Evolutionary conservation across 2,797 vertebrate species (phyloP), one percentile per base, ranked within the genome.

Genomic region (Microtus agrestis): DNA sequence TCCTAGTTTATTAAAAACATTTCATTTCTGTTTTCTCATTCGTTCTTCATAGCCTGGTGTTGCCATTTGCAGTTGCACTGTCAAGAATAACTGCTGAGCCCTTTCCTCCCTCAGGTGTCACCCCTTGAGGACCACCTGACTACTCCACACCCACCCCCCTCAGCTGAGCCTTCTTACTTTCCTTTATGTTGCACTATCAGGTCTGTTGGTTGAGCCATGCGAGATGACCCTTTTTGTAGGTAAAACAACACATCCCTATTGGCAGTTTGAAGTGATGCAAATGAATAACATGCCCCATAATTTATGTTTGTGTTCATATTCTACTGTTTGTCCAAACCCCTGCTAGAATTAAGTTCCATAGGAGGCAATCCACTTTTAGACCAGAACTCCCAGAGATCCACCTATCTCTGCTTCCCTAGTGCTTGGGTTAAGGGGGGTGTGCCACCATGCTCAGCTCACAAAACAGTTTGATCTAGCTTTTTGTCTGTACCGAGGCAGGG

Each of bases 281-380:
- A 48, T 71, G 73, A 91, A 43, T 74, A 82, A 67, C 40, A 29
- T 67, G 37, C 29, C 34, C 12, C 37, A 5, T 90, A 63, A 46
- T 81, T 90, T 73, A 63, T 34, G 15, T 87, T 88, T 77, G 21
- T 80, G n/a, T 91, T 87, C 81, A 90, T 67, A 85, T 65, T 46
- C 80, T 31, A 19, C 80, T 51, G 2, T 81, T 63, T 80, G 67
- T 48, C 71, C 67, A 29, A 78, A 11, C 31, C 1, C 51, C 74
- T 78, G 23, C 65, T 93, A 59, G 69, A 89, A 85, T 73, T 77
- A 65, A 80, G 48, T 61, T 87, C 40, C 34, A 85, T 13, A 19
- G 51, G 34, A 76, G 23, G 25, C 29, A 59, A 71, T 48, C 25
- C 21, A 27, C 65, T 79, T 81, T 2, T 43, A 65, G 61, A 63